A percentile compares a stretch with the other conserved stretches of the same genome.
These are phyloP conservation scores for Meta bourneti DNA, from an alignment of 2,888 invertebrate genomes.

Conservation along the genomic window DNA sequence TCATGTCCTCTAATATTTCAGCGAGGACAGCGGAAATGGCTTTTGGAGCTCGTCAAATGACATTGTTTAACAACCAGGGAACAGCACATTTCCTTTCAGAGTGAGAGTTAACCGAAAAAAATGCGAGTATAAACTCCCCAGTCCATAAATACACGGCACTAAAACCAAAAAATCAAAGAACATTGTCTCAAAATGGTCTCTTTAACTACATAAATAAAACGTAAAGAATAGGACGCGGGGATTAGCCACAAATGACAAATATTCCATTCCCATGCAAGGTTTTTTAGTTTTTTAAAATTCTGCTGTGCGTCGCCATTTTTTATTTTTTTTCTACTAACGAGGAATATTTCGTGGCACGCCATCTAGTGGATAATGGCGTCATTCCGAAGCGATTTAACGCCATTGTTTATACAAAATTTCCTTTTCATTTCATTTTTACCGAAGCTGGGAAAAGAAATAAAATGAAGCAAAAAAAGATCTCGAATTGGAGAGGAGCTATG, in stretches of 20 bases:
- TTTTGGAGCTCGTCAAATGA: not conserved
- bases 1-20: not conserved
- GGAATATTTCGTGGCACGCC: constrained; percentile 51
- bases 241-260: constrained; percentile 32
- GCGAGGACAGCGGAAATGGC: not conserved
- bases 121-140: not conserved
- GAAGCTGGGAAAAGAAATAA: constrained; percentile 4
- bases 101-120: not conserved
- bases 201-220: constrained; percentile 63
- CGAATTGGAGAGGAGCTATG: constrained; percentile 56
- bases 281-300: not conserved
- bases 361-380: constrained; percentile 57
- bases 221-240: constrained; percentile 45
- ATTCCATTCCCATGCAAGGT: not conserved
- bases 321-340: constrained; percentile 18
- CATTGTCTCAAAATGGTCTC: constrained; percentile 18
- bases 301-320: not conserved
- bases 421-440: not conserved
- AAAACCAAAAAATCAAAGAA: not conserved
- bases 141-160: not conserved
- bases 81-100: not conserved
- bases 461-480: constrained; percentile 27
- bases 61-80: not conserved
- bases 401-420: constrained; percentile 52
- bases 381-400: constrained; percentile 59